Evolutionary conservation across 2,888 invertebrate species (phyloP), one percentile per base, ranked within the genome.

Genomic region (Miltochrista miniata): DNA sequence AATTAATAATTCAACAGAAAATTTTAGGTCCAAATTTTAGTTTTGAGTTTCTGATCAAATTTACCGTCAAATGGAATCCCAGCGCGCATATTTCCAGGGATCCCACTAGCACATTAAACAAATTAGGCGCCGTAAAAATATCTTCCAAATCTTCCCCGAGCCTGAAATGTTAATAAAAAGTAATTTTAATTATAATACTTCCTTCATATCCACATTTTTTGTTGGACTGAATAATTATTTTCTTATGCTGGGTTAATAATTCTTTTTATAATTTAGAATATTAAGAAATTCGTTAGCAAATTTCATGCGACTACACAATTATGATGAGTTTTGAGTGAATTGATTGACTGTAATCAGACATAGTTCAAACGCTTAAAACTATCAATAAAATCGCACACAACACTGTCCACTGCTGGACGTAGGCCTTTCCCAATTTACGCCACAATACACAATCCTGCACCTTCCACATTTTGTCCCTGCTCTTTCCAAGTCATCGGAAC

Each of bases 51-150:
- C 5, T 24, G 18, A 36, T 12, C 7, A 14, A 54, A 61, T 63
- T 64, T 75, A 89, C 90, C 77, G 81, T 83, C 54, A 90, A 70
- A 72, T 85, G 87, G 60, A 90, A 90, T 46, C 87, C 87, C 9
- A 88, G 77, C 29, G 83, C 88, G 56, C 90, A 90, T 69, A 89
- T 89, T 72, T 83, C 79, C 31, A 87, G 41, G 1, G 90, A 88
- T 10, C 87, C 89, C 13, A 88, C 69, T 34, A 89, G 48, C 36
- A 89, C 83, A 55, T 83, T 89, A 51, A 83, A 85, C 35, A 90
- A 71, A 65, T 89, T 89, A 2, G 85, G 78, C 4, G 72, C 79
- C 10, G 74, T 77, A 53, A 89, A 90, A 59, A 88, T 87, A 31
- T 82, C 79, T 69, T 90, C 87, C 50, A 90, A 76, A 56, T 86